A percentile compares a stretch with the other conserved stretches of the same genome.
Conservation (phyloP, 2,888 invertebrate genomes). For the Dione vanillae region DNA sequence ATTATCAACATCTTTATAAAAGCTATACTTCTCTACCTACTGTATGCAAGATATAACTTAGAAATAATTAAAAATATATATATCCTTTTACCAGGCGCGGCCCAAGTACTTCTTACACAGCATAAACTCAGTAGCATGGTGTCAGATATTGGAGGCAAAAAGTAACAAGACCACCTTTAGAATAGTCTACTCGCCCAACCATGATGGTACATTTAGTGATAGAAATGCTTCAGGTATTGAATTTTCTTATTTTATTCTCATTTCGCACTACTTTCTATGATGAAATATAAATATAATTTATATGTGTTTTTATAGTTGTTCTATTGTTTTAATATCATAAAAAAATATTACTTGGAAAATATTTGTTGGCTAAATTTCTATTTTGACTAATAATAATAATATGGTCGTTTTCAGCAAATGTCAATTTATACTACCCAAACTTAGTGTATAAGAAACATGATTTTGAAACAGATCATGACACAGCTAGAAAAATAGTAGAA, state of each 20-base stretch:
- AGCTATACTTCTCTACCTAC: too few species aligned
- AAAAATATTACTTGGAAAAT: too few species aligned
- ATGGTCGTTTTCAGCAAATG: constrained; percentile 57
- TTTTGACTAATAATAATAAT: neutral
- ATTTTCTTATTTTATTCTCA: neutral
- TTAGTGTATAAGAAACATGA: constrained; percentile 93
- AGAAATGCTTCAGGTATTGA: constrained; percentile 63
- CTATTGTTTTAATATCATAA: neutral
- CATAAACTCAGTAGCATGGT: constrained; percentile 94
- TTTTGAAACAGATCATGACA: constrained; percentile 91
- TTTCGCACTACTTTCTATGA: neutral
- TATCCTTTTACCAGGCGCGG: constrained; percentile 72
- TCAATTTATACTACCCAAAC: constrained; percentile 57
- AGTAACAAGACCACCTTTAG: constrained; percentile 89
- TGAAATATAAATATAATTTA: too few species aligned
- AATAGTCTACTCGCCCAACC: constrained; percentile 86
- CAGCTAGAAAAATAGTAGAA: constrained; percentile 92
- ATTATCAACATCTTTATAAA: too few species aligned
- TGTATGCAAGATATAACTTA: too few species aligned
- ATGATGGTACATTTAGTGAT: constrained; percentile 60
- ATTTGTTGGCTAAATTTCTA: too few species aligned
- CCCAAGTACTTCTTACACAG: constrained; percentile 93
- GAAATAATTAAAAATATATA: neutral
- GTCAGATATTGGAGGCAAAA: constrained; percentile 91
- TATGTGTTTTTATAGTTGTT: constrained; percentile 3